A percentile compares a stretch with the other conserved stretches of the same genome.
Conservation (phyloP, 2,113 vertebrate genomes). For the Ictalurus furcatus region DNA sequence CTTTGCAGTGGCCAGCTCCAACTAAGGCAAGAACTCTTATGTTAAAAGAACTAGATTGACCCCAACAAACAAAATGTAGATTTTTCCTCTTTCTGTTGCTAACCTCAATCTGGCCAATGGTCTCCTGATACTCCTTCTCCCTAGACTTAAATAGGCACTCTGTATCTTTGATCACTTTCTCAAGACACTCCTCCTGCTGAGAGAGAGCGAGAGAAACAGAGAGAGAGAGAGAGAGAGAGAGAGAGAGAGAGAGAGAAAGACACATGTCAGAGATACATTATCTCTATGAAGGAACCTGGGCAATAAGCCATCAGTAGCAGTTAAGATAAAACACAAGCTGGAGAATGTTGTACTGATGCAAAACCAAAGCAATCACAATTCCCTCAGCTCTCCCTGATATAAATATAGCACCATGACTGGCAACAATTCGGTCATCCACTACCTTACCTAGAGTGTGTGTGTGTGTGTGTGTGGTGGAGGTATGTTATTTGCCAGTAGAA, state of each 20-base stretch:
- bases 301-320: slow-evolving; percentile 21
- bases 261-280: background rate
- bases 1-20: slow-evolving; percentile 95
- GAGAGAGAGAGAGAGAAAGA: slow-evolving; percentile 4
- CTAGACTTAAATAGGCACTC: slow-evolving; percentile 94
- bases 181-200: slow-evolving; percentile 88
- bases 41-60: background rate
- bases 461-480: background rate
- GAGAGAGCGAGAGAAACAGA: slow-evolving; percentile 12
- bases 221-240: slow-evolving; percentile 18
- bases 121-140: slow-evolving; percentile 98
- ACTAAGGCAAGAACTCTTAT: slow-evolving; percentile 62
- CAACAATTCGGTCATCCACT: background rate
- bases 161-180: slow-evolving; percentile 95
- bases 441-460: background rate
- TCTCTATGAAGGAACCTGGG: background rate
- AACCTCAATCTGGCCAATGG: slow-evolving; percentile 98
- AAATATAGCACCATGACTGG: slow-evolving; percentile 23
- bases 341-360: slow-evolving; percentile 27
- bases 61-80: background rate
- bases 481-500: background rate
- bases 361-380: slow-evolving; percentile 21
- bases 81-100: slow-evolving; percentile 18
- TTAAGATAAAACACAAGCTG: slow-evolving; percentile 30
- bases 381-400: slow-evolving; percentile 24